phyloP scores from a whole-genome alignment of 2,888 invertebrate species.

The Cinara cedri region DNA sequence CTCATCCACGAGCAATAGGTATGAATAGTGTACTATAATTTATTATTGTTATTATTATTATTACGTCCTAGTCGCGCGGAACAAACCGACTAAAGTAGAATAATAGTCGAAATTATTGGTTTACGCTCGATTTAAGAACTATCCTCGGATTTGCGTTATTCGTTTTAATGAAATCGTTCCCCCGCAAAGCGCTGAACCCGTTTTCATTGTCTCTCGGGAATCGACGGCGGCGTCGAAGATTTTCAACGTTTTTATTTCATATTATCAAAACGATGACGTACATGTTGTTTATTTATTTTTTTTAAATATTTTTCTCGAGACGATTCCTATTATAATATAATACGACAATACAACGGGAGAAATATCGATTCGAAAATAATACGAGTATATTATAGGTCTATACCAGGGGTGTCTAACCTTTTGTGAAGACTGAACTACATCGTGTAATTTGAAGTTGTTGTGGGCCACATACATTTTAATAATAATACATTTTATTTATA shows the following conservation, averaged over 20 bases:
- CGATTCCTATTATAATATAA: not conserved
- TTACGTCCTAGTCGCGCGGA: not conserved
- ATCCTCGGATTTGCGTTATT: not conserved
- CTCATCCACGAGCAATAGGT: not conserved
- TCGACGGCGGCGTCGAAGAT: not conserved
- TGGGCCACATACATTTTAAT: too few species aligned
- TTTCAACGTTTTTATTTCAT: not conserved
- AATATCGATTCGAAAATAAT: not conserved
- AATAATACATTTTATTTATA: too few species aligned
- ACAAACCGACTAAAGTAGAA: not conserved
- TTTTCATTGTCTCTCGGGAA: not conserved
- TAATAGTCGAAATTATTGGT: slow-evolving; percentile 10
- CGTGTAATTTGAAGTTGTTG: too few species aligned
- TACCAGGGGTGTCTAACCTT: not conserved
- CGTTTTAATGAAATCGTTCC: not conserved
- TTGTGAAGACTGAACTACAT: too few species aligned
- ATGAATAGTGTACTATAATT: too few species aligned
- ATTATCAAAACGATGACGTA: not conserved
- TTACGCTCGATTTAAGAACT: slow-evolving; percentile 32
- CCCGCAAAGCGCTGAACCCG: not conserved
- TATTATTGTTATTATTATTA: too few species aligned
- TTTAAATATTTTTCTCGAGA: too few species aligned
- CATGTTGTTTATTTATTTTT: not conserved
- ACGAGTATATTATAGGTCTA: too few species aligned
- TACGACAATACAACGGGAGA: not conserved